phyloP scores from a whole-genome alignment of 2,888 invertebrate genomes.

The Hydraecia micacea region DNA sequence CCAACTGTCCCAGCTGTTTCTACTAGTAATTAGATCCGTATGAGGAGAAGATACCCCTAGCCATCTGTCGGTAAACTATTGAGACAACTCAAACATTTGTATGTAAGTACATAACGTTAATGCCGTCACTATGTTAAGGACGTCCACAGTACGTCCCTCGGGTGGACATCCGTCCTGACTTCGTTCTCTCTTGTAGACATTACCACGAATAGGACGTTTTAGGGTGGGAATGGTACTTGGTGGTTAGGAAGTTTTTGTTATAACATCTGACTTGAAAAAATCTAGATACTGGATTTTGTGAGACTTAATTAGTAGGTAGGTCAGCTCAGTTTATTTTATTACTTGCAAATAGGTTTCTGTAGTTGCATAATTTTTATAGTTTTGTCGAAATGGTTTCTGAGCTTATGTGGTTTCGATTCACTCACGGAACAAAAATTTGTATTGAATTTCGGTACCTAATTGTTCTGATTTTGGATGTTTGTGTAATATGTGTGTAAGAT shows the following conservation, averaged over 20 bases:
- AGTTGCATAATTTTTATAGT: background rate
- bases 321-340: background rate
- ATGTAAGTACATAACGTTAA: slow-evolving; percentile 11
- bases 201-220: background rate
- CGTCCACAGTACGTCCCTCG: slow-evolving; percentile 20
- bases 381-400: background rate
- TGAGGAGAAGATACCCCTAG: slow-evolving; percentile 49
- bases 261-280: background rate
- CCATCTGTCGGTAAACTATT: slow-evolving; percentile 58
- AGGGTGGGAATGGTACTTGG: background rate
- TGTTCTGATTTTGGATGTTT: background rate
- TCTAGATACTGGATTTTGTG: background rate
- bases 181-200: background rate
- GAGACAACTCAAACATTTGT: slow-evolving; percentile 48
- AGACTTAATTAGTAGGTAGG: background rate
- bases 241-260: background rate
- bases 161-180: slow-evolving; percentile 15
- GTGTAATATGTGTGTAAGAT: background rate
- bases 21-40: slow-evolving; percentile 64
- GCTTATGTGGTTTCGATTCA: background rate
- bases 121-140: slow-evolving; percentile 2
- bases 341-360: background rate
- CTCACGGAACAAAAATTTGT: background rate
- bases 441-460: background rate
- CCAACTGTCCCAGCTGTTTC: slow-evolving; percentile 53